phyloP scores from a whole-genome alignment of 2,797 vertebrate genomes.

The Sylvia borin region DNA sequence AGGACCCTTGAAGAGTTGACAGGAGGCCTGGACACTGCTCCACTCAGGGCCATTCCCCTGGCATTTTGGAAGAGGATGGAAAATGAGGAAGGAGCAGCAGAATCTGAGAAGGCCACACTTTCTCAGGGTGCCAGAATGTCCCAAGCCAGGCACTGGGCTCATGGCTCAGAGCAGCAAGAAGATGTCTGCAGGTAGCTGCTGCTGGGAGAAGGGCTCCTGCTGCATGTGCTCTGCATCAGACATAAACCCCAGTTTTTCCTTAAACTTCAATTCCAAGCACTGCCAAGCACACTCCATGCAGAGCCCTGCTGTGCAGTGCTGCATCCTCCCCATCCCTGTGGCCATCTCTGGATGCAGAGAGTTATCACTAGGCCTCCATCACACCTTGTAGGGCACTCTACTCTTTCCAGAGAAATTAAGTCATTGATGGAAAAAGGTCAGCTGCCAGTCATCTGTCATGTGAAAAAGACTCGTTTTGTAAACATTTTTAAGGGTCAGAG shows the following conservation, averaged over 20 bases:
- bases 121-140: neutral
- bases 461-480: slow-evolving; percentile 31
- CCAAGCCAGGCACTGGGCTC: neutral
- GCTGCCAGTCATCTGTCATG: neutral
- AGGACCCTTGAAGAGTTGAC: neutral
- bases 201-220: neutral
- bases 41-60: neutral
- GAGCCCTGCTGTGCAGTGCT: neutral
- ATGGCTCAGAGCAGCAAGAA: neutral
- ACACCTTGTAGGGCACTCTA: neutral
- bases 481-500: slow-evolving; percentile 8
- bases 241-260: neutral
- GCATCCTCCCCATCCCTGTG: neutral
- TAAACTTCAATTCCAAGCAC: neutral
- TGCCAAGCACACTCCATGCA: neutral
- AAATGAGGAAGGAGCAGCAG: slow-evolving; percentile 9
- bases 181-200: neutral
- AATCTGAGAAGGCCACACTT: neutral
- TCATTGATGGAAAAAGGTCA: neutral
- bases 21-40: neutral
- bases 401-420: neutral
- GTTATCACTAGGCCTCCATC: neutral
- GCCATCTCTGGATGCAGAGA: neutral
- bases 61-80: neutral
- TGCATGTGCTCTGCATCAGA: neutral